These are phyloP conservation scores for Pogonocichla stellata DNA, from an alignment of 2,113 vertebrate genomes.

Conservation along the genomic window DNA sequence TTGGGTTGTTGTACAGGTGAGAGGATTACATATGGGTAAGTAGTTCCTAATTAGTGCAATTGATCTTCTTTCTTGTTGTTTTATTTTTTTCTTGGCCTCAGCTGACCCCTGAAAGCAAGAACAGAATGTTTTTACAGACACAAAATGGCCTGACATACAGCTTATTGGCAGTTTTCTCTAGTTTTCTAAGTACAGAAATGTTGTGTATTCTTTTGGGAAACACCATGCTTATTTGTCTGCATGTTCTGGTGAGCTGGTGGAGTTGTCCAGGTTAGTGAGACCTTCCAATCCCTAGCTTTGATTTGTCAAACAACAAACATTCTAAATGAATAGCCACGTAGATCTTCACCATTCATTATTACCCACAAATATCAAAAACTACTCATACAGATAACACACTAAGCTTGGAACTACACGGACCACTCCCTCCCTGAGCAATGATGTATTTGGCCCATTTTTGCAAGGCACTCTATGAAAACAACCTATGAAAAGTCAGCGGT, in stretches of 20 bases:
- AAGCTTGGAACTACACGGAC: rapidly evolving
- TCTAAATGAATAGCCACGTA: background rate
- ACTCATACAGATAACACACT: rapidly evolving
- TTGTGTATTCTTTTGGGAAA: background rate
- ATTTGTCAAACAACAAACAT: background rate
- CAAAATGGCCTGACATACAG: background rate
- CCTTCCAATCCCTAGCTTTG: background rate
- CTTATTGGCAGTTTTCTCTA: background rate
- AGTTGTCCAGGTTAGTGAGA: background rate
- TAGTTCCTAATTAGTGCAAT: background rate
- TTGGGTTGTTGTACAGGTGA: background rate
- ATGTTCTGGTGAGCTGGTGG: background rate
- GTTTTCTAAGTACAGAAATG: background rate
- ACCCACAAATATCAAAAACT: background rate
- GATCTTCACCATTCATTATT: background rate
- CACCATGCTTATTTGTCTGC: background rate
- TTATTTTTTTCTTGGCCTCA: background rate
- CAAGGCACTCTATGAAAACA: background rate
- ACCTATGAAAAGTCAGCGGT: background rate
- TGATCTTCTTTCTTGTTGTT: background rate
- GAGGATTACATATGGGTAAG: background rate
- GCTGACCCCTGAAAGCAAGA: background rate
- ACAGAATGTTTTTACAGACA: background rate
- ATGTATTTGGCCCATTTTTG: background rate
- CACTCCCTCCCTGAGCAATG: rapidly evolving